Conservation (phyloP, 1,140 invertebrate genomes). For the Tenebrio molitor region DNA sequence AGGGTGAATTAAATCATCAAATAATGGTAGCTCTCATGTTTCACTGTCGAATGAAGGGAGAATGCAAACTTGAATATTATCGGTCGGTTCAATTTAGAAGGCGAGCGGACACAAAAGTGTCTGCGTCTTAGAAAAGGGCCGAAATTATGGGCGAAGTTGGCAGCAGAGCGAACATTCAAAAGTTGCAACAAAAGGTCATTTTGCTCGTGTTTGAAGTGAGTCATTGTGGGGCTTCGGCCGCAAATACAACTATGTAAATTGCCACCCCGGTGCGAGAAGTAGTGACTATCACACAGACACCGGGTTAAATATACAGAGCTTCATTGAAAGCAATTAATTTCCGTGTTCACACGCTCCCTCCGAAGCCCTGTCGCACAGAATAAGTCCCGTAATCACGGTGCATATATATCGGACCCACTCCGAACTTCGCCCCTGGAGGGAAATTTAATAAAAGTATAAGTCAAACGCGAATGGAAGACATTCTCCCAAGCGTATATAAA, state of each 20-base stretch:
- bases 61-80: conserved; percentile 45
- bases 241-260: conserved; percentile 49
- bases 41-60: conserved; percentile 27
- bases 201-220: conserved; percentile 23
- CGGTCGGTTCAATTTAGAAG: conserved; percentile 41
- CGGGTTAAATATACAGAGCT: conserved; percentile 49
- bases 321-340: conserved; percentile 53
- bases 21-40: conserved; percentile 28
- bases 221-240: conserved; percentile 27
- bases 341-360: conserved; percentile 22
- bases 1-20: conserved; percentile 41
- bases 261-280: conserved; percentile 4
- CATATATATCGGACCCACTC: conserved; percentile 27
- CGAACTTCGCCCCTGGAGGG: conserved; percentile 17
- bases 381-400: conserved; percentile 20
- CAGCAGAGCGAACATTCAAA: conserved; percentile 41
- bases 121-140: conserved; percentile 24
- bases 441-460: conserved; percentile 46
- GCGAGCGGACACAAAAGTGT: conserved; percentile 30
- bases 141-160: conserved; percentile 47
- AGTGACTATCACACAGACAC: conserved; percentile 16
- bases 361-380: conserved; percentile 11
- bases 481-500: conserved; percentile 40
- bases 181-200: conserved; percentile 50
- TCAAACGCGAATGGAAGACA: conserved; percentile 41